These are phyloP conservation scores for Brenthis ino DNA, from an alignment of 2,888 invertebrate genomes.

Conservation along the genomic window DNA sequence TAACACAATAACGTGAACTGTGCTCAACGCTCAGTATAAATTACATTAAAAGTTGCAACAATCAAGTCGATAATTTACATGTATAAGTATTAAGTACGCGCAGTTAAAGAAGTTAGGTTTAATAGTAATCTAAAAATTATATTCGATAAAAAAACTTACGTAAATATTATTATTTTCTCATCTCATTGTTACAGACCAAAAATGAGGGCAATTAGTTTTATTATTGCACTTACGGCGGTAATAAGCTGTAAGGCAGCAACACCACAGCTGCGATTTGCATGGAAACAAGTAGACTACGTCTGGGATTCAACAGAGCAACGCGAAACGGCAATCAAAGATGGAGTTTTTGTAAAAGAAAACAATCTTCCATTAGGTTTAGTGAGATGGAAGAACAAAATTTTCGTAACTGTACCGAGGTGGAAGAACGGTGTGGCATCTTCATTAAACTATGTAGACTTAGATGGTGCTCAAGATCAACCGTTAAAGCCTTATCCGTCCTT, in stretches of 20 bases:
- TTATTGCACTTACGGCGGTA: constrained; percentile 56
- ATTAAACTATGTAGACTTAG: constrained; percentile 85
- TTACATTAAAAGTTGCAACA: background rate
- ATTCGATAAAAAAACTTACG: background rate
- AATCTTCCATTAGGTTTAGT: constrained; percentile 88
- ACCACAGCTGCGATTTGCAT: constrained; percentile 85
- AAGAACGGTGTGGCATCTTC: constrained; percentile 87
- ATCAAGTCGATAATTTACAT: background rate
- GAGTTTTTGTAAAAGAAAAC: constrained; percentile 84
- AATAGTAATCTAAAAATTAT: background rate
- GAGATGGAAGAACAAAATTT: constrained; percentile 87
- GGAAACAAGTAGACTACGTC: constrained; percentile 86
- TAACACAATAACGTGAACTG: constrained; percentile 40
- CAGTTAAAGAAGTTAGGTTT: background rate
- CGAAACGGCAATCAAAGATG: constrained; percentile 82
- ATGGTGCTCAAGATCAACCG: constrained; percentile 85
- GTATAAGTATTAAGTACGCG: too few relatives aligned
- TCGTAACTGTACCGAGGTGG: constrained; percentile 87
- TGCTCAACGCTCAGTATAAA: too few relatives aligned
- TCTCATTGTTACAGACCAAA: constrained; percentile 44
- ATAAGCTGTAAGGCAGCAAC: constrained; percentile 68
- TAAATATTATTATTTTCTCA: constrained; percentile 21
- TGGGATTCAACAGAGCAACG: constrained; percentile 85
- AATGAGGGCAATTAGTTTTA: constrained; percentile 51
- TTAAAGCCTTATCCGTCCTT: constrained; percentile 90